phyloP scores from a whole-genome alignment of 2,113 vertebrate species.

The Girardinichthys multiradiatus region DNA sequence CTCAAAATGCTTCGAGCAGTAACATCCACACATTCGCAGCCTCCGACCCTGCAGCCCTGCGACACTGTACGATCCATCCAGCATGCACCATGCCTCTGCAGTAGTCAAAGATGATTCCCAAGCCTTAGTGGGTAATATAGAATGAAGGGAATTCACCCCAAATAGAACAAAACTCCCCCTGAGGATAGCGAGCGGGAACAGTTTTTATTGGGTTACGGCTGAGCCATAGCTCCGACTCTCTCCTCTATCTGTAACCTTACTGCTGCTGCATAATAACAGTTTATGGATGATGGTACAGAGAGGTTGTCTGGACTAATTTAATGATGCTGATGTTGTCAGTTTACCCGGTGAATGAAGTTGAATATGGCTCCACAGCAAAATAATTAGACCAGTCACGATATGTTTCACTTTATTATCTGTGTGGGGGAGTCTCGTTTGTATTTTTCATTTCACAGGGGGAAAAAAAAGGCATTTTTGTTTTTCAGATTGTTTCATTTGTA shows the following conservation, averaged over 20 bases:
- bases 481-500: neutral
- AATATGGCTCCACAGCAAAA: neutral
- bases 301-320: slow-evolving; percentile 38
- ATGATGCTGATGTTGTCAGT: slow-evolving; percentile 18
- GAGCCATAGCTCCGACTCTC: slow-evolving; percentile 51
- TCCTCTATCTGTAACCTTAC: slow-evolving; percentile 42
- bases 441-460: neutral
- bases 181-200: slow-evolving; percentile 61
- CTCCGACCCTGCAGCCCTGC: slow-evolving; percentile 45
- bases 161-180: slow-evolving; percentile 72
- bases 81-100: slow-evolving; percentile 60
- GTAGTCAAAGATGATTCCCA: slow-evolving; percentile 64
- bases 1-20: slow-evolving; percentile 43
- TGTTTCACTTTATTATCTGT: neutral
- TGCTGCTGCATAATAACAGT: slow-evolving; percentile 24
- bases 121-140: slow-evolving; percentile 63
- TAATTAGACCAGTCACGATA: neutral
- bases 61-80: slow-evolving; percentile 61
- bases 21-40: slow-evolving; percentile 45
- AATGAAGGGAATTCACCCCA: slow-evolving; percentile 73
- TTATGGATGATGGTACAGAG: slow-evolving; percentile 27
- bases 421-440: neutral
- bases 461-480: slow-evolving; percentile 1
- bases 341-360: slow-evolving; percentile 1
- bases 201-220: slow-evolving; percentile 67